Percentiles rank a stretch among this genome's conserved stretches.
phyloP scores from a whole-genome alignment of 2,113 vertebrate species.

The Alligator mississippiensis region DNA sequence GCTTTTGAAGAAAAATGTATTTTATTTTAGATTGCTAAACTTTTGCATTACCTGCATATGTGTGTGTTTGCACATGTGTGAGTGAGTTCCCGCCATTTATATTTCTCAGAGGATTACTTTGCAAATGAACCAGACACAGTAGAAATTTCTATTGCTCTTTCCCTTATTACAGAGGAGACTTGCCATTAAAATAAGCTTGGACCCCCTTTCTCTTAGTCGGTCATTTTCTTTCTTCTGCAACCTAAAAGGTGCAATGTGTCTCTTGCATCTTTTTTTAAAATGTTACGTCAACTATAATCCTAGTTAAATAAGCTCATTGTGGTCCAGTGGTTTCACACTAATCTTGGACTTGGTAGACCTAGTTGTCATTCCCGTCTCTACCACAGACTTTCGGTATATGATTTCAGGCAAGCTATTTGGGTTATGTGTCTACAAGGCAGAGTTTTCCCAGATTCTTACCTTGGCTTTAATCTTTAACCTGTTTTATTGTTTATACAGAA shows the following conservation, averaged over 20 bases:
- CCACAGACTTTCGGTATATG: background rate
- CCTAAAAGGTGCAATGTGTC: background rate
- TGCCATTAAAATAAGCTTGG: background rate
- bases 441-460: too few species aligned
- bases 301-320: background rate
- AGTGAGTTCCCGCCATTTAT: background rate
- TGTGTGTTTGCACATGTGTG: background rate
- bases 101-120: background rate
- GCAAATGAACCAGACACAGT: background rate
- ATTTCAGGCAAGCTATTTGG: background rate
- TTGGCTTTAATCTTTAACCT: too few species aligned
- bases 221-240: background rate
- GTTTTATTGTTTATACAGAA: too few species aligned
- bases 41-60: background rate
- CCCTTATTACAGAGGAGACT: background rate
- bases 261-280: background rate
- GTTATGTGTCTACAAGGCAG: too few species aligned
- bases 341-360: background rate
- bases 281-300: background rate
- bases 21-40: background rate
- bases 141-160: background rate
- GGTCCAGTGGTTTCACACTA: background rate
- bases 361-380: background rate
- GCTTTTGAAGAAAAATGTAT: conserved; percentile 26
- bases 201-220: background rate